A percentile compares a stretch with the other conserved stretches of the same genome.
Evolutionary conservation across 1,140 invertebrate species (phyloP).

Genomic region (Aethina tumida): DNA sequence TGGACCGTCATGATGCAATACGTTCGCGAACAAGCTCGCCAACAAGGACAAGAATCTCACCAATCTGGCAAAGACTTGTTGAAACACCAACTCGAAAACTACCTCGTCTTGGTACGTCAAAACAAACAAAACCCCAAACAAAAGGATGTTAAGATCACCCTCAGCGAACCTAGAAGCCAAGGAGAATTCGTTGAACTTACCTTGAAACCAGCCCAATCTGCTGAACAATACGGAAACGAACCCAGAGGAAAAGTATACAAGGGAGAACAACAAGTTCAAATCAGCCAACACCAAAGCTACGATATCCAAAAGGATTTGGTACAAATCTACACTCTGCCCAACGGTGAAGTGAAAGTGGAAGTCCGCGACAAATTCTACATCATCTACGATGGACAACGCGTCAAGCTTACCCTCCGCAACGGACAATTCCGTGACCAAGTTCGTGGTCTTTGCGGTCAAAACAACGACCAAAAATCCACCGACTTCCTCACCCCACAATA

Average conservation of each 20-base stretch:
- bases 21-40: slow-evolving; percentile 27
- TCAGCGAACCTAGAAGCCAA: slow-evolving; percentile 14
- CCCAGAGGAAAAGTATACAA: slow-evolving; percentile 27
- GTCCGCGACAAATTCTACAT: slow-evolving; percentile 40
- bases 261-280: slow-evolving; percentile 29
- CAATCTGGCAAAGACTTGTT: slow-evolving; percentile 16
- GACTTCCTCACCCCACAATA: slow-evolving; percentile 50
- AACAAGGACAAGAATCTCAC: slow-evolving; percentile 31
- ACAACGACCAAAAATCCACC: slow-evolving; percentile 42
- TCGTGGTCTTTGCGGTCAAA: slow-evolving; percentile 55
- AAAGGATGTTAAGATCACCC: slow-evolving; percentile 38
- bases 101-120: slow-evolving; percentile 36
- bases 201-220: slow-evolving; percentile 29
- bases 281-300: slow-evolving; percentile 19
- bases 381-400: slow-evolving; percentile 44
- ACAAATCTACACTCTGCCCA: slow-evolving; percentile 40
- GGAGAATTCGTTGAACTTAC: slow-evolving; percentile 30
- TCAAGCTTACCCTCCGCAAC: slow-evolving; percentile 36
- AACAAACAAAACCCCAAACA: slow-evolving; percentile 14
- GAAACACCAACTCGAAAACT: slow-evolving; percentile 32
- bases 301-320: slow-evolving; percentile 31
- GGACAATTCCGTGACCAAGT: slow-evolving; percentile 40
- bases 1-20: slow-evolving; percentile 51
- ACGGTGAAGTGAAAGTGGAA: slow-evolving; percentile 40
- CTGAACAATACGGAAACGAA: slow-evolving; percentile 17